Percentiles rank a stretch among this genome's conserved stretches.
Conservation (phyloP, 2,888 invertebrate species). For the Amphimallon solstitiale region DNA sequence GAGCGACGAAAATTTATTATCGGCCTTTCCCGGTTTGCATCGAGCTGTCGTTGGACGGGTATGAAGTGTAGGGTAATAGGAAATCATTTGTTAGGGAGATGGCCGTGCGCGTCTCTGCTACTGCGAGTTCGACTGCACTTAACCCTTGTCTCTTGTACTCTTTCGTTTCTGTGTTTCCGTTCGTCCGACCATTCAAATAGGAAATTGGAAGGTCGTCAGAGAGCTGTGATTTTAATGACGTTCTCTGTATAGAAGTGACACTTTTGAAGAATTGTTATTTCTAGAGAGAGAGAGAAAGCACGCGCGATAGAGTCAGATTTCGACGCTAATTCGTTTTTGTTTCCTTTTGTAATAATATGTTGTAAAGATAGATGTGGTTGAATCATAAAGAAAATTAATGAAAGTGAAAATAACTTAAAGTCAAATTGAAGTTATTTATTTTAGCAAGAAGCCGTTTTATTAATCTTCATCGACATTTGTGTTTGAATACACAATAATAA, state of each 20-base stretch:
- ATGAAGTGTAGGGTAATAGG: not conserved
- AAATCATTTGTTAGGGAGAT: conserved; percentile 17
- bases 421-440: too few species aligned
- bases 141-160: conserved; percentile 12
- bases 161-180: not conserved
- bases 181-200: not conserved
- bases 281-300: not conserved
- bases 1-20: conserved; percentile 11
- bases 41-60: not conserved
- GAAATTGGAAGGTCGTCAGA: conserved; percentile 3
- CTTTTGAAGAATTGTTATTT: not conserved
- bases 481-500: too few species aligned
- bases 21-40: conserved; percentile 15
- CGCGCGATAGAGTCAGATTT: too few species aligned
- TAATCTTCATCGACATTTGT: too few species aligned
- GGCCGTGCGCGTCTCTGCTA: not conserved
- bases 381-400: too few species aligned
- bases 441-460: too few species aligned
- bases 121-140: conserved; percentile 5
- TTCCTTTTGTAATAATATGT: too few species aligned
- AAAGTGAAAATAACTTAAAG: too few species aligned
- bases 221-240: conserved; percentile 7
- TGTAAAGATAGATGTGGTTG: too few species aligned
- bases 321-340: too few species aligned
- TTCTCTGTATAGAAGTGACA: not conserved